A percentile compares a stretch with the other conserved stretches of the same genome.
phyloP scores from a whole-genome alignment of 2,113 vertebrate genomes.

The Poecilia latipinna region DNA sequence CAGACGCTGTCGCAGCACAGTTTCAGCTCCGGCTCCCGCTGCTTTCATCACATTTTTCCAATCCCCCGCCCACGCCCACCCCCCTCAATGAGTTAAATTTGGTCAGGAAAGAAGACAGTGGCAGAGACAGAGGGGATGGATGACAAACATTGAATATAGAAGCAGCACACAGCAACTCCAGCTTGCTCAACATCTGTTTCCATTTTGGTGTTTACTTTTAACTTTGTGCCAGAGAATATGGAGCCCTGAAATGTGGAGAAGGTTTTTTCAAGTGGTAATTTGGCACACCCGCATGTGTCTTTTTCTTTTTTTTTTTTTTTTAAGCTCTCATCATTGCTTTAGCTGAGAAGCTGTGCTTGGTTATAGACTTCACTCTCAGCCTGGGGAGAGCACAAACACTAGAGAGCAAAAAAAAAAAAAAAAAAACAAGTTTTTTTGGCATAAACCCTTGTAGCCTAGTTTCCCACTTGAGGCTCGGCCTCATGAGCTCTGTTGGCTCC shows the following conservation, averaged over 20 bases:
- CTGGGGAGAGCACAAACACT: conserved; percentile 24
- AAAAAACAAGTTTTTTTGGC: conserved; percentile 49
- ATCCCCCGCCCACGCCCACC: neutral
- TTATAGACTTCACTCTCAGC: conserved; percentile 37
- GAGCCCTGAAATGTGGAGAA: conserved; percentile 61
- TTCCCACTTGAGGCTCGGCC: conserved; percentile 47
- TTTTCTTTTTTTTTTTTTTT: conserved; percentile 30
- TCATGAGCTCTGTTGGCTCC: conserved; percentile 50
- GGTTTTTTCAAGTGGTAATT: conserved; percentile 72
- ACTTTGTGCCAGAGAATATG: conserved; percentile 65
- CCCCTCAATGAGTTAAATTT: conserved; percentile 55
- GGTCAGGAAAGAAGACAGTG: conserved; percentile 59
- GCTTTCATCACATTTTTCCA: conserved; percentile 37
- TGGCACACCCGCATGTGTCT: conserved; percentile 47
- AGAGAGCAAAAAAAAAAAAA: conserved; percentile 13
- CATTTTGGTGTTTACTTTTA: conserved; percentile 74
- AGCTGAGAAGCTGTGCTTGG: conserved; percentile 49
- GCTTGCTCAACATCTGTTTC: conserved; percentile 75
- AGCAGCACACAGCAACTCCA: conserved; percentile 48
- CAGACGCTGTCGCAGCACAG: neutral
- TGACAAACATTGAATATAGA: conserved; percentile 57
- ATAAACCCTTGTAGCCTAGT: conserved; percentile 42
- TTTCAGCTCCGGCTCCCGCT: conserved; percentile 39
- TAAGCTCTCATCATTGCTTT: conserved; percentile 56
- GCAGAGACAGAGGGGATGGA: conserved; percentile 47